These are phyloP conservation scores for Reticulitermes lucifugus DNA, from an alignment of 2,888 invertebrate genomes.

Conservation along the genomic window DNA sequence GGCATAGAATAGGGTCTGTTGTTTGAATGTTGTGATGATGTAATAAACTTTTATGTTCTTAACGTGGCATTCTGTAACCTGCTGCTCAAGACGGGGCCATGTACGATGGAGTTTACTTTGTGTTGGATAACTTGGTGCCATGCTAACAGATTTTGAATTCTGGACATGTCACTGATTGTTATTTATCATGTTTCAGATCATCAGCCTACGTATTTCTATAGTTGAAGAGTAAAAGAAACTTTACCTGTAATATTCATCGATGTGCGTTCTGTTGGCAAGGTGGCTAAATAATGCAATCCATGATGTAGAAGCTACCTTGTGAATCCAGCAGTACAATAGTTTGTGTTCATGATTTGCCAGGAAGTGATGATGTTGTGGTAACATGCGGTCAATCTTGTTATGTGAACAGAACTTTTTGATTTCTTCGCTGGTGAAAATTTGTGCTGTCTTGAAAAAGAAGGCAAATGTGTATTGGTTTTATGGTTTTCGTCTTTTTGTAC, in stretches of 20 bases:
- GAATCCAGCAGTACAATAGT: conserved; percentile 62
- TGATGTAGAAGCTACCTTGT: conserved; percentile 62
- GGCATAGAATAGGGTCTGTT: too few relatives aligned
- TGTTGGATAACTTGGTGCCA: too few relatives aligned
- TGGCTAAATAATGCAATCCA: conserved; percentile 61
- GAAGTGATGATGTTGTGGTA: conserved; percentile 33
- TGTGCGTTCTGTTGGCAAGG: conserved; percentile 56
- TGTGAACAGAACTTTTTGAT: conserved; percentile 11
- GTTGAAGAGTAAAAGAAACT: neutral
- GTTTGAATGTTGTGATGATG: too few relatives aligned
- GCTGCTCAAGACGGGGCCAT: too few relatives aligned
- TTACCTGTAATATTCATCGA: conserved; percentile 59
- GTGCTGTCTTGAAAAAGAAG: conserved; percentile 4
- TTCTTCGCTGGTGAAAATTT: neutral
- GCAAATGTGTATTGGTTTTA: neutral
- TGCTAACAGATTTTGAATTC: too few relatives aligned
- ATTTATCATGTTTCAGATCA: neutral
- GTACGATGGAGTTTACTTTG: too few relatives aligned
- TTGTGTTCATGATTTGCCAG: conserved; percentile 54
- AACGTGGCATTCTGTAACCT: too few relatives aligned
- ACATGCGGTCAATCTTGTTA: neutral
- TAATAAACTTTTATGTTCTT: too few relatives aligned
- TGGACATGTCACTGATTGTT: neutral
- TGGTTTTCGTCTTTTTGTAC: neutral
- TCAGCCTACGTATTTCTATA: neutral